Percentiles rank a stretch among this genome's conserved stretches.
Conservation (phyloP, 2,113 vertebrate species). For the Rallus limicola region DNA sequence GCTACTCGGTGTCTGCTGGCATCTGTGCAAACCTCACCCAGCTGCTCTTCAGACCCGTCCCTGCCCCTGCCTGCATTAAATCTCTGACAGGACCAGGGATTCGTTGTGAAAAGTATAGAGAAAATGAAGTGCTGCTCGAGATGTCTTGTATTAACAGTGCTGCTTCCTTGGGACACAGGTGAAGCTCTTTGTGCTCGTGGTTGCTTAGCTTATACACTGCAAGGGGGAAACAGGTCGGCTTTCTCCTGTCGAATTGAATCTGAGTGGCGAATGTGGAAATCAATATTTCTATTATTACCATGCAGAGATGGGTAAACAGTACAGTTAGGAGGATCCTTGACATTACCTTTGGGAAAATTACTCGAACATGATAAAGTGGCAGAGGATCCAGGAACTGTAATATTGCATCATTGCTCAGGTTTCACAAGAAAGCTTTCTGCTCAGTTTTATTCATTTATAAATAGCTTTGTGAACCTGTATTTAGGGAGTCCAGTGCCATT, state of each 20-base stretch:
- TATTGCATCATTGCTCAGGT: background rate
- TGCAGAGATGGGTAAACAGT: background rate
- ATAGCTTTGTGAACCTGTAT: background rate
- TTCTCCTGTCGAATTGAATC: background rate
- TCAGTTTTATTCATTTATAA: background rate
- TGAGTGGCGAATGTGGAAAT: slow-evolving; percentile 28
- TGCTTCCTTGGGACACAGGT: background rate
- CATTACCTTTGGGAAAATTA: background rate
- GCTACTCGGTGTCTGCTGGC: background rate
- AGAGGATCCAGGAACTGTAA: background rate
- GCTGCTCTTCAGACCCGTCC: background rate
- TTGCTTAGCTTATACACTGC: background rate
- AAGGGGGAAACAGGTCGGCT: background rate
- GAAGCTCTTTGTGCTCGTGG: background rate
- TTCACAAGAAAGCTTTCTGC: slow-evolving; percentile 14
- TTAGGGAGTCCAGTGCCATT: background rate
- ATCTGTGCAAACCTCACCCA: fast-evolving
- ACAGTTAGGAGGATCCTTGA: background rate
- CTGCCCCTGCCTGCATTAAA: background rate
- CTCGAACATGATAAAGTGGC: background rate
- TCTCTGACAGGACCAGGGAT: background rate
- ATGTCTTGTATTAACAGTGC: fast-evolving
- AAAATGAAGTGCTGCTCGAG: background rate
- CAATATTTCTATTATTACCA: slow-evolving; percentile 7
- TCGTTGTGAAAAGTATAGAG: background rate